Evolutionary conservation across 2,888 invertebrate species (phyloP), one percentile per base, ranked within the genome.

Genomic region (Ectobius pallidus): DNA sequence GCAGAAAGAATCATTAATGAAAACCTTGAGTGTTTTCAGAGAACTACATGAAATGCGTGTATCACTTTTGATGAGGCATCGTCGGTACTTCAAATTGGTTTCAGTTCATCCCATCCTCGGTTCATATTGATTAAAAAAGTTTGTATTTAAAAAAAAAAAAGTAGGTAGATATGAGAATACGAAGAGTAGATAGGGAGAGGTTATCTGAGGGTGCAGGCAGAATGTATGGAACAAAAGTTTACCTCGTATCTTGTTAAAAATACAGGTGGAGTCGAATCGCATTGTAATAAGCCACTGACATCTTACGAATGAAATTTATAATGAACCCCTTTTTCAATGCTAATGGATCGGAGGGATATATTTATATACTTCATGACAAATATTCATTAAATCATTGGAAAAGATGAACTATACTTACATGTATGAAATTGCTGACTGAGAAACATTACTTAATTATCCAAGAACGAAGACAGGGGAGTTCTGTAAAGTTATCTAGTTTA

Each of bases 111-210:
- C 44, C 69, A 72, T 73, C 52, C 73, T 63, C 72, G 44, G 49
- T 49, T 70, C 49, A 58, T 73, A 73, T 73, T 73, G 73, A 73
- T 73, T 73, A 73, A 73, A 73, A 73, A 73, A 73, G 69, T 73
- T 73, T 63, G 62, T 63, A 65, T 65, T 65, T 65, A 39, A 27
- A 27, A 27, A 65, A n/a, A 11, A 65, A 65, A 65, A 65, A 22
- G 65, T 65, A 65, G 4, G 65, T 65, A 46, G 65, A 65, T 65
- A 65, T 65, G 46, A 65, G 65, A 63, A 46, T 46, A 44, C n/a
- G 65, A 65, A 25, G 65, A 34, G 42, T 42, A 22, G 25, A 32
- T 16, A 22, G 42, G 27, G 52, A 6, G n/a, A 55, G 27, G 14
- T 55, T 55, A 55, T 20, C 27, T 25, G 55, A 55, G 55, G 65